Evolutionary conservation across 2,888 invertebrate species (phyloP), one percentile per base, ranked within the genome.

Genomic region (Protophormia terraenovae): DNA sequence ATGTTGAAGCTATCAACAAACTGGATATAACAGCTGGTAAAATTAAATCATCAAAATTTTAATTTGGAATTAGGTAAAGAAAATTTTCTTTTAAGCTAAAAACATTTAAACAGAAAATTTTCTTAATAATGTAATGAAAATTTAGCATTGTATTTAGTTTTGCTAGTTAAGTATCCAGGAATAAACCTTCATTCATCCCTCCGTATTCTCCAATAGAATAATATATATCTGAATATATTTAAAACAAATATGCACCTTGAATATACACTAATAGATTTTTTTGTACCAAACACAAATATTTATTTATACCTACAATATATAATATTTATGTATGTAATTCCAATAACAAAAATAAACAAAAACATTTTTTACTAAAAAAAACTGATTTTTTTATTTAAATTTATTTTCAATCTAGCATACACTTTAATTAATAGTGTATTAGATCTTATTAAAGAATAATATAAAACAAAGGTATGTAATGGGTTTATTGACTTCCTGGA

Each of bases 401-500:
- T 7, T 19, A 47, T 6, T 7, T 47, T 47, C 47, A 47, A 47
- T 19, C 19, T 19, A 16, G 12, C 24, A 19, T 69, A 24, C 22
- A 27, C 12, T 53, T 22, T 62, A 35, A n/a, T n/a, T n/a, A n/a
- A 22, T 19, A 24, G 14, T 27, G 35, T 14, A 62, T 14, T 22
- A 38, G 1, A 14, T 14, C 35, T 32, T 58, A 58, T 35, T 12
- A 35, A 16, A n/a, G 2, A 22, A 27, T 3, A 35, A 19, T 22
- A 7, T 16, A 75, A 64, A 29, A 47, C 5, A 38, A 24, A 27
- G 19, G 16, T 55, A 55, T n/a, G n/a, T n/a, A n/a, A n/a, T n/a
- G n/a, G n/a, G n/a, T 35, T 45, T 64, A 87, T 55, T 87, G 84
- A 22, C 77, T 62, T 12, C 87, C 87, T 32, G 89, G 88, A 7